These are phyloP conservation scores for Poecile montanus DNA, from an alignment of 2,797 vertebrate genomes.

Conservation along the genomic window DNA sequence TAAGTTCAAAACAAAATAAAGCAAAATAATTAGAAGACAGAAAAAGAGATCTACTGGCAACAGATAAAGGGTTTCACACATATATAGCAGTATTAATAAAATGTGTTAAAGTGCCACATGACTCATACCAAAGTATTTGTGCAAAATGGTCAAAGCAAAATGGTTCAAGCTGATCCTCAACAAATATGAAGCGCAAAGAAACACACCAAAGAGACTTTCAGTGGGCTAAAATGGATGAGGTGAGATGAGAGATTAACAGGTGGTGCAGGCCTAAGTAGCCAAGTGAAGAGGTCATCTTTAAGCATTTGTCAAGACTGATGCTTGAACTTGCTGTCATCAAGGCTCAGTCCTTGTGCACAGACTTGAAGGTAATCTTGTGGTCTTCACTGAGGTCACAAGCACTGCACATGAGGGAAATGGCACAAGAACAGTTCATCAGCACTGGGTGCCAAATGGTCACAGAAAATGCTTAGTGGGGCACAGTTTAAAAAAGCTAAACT, in stretches of 20 bases:
- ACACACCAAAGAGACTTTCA: not conserved
- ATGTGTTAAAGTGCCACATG: not conserved
- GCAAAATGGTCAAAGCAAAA: not conserved
- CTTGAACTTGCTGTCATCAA: not conserved
- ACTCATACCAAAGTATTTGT: not conserved
- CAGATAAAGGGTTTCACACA: not conserved
- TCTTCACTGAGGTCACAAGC: not conserved
- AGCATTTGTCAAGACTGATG: not conserved
- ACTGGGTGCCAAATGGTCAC: not conserved
- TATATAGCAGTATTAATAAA: not conserved
- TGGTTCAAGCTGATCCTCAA: not conserved
- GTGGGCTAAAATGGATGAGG: not conserved
- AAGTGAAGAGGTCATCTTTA: not conserved
- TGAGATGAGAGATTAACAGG: not conserved
- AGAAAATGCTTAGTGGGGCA: not conserved
- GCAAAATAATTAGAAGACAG: not conserved
- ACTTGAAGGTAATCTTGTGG: not conserved
- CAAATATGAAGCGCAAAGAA: not conserved
- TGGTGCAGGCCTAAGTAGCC: not conserved
- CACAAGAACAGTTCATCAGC: not conserved
- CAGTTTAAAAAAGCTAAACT: not conserved
- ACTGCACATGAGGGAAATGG: not conserved
- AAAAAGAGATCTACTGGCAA: not conserved
- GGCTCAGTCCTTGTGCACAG: not conserved
- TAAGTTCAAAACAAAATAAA: not conserved